Conservation (phyloP, 2,888 invertebrate species). For the Calameuta pallipes region DNA sequence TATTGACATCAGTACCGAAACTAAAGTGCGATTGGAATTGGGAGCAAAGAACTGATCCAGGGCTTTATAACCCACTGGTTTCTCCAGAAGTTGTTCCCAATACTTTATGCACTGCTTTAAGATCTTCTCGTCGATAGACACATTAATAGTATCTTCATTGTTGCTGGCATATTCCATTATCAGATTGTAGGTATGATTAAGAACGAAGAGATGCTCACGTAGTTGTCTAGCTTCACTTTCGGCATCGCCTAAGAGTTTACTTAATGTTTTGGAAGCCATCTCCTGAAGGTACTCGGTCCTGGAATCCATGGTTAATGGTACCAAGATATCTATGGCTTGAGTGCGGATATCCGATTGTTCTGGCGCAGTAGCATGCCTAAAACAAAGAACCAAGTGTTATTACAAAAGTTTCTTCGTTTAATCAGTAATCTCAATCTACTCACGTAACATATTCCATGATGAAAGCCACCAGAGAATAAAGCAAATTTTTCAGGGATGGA, state of each 20-base stretch:
- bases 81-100: constrained; percentile 88
- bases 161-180: constrained; percentile 72
- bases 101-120: constrained; percentile 80
- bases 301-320: constrained; percentile 82
- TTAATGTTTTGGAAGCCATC: constrained; percentile 72
- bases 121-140: constrained; percentile 72
- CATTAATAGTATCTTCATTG: constrained; percentile 53
- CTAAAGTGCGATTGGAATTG: constrained; percentile 75
- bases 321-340: constrained; percentile 76
- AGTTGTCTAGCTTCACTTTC: constrained; percentile 76
- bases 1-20: constrained; percentile 83
- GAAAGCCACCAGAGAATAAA: constrained; percentile 75
- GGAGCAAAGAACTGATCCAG: constrained; percentile 84
- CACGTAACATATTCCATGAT: constrained; percentile 73
- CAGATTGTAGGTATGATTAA: constrained; percentile 77
- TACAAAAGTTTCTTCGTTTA: neutral
- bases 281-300: constrained; percentile 81
- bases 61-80: constrained; percentile 83
- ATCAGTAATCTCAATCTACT: constrained; percentile 33
- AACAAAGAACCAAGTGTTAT: neutral
- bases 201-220: constrained; percentile 73
- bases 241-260: constrained; percentile 72
- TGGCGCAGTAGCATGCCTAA: constrained; percentile 65
- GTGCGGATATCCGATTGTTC: constrained; percentile 75
- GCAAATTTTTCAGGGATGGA: constrained; percentile 74